phyloP scores from a whole-genome alignment of 2,888 invertebrate genomes.

The Dynastes maya region DNA sequence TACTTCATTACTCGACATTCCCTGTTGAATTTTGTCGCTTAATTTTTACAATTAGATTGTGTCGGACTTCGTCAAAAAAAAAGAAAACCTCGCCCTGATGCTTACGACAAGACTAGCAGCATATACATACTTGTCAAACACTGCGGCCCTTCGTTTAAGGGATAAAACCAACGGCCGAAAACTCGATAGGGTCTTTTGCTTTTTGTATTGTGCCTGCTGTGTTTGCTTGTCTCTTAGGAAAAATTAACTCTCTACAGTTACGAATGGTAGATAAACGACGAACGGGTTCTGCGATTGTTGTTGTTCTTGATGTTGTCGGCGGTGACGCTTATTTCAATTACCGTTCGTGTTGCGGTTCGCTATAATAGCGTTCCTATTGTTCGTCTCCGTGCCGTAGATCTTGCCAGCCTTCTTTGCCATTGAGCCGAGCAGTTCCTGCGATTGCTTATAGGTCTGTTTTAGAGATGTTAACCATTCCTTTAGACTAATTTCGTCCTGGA shows the following conservation, averaged over 20 bases:
- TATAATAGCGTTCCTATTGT: conserved; percentile 71
- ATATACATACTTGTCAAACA: background rate
- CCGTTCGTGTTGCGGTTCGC: conserved; percentile 74
- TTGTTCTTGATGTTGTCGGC: background rate
- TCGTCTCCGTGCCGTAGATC: conserved; percentile 92
- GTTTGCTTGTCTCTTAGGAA: conserved; percentile 30
- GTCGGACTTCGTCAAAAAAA: background rate
- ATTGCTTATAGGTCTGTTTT: conserved; percentile 95
- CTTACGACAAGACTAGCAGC: too few species aligned
- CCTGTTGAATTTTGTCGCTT: conserved; percentile 7
- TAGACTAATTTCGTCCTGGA: conserved; percentile 96
- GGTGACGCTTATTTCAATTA: conserved; percentile 66
- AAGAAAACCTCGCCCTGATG: background rate
- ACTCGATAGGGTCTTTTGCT: conserved; percentile 25
- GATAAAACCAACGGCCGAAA: background rate
- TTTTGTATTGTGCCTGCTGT: conserved; percentile 1
- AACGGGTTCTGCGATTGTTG: conserved; percentile 1
- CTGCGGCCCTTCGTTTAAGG: background rate
- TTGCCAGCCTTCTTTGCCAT: conserved; percentile 99
- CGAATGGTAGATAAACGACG: conserved; percentile 3
- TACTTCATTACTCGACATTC: conserved; percentile 19
- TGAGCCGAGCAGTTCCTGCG: conserved; percentile 94
- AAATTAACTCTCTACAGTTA: conserved; percentile 20
- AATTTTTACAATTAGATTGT: background rate
- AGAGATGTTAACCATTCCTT: conserved; percentile 98